Evolutionary conservation across 2,888 invertebrate genomes (phyloP).

Genomic region (Clanis bilineata): DNA sequence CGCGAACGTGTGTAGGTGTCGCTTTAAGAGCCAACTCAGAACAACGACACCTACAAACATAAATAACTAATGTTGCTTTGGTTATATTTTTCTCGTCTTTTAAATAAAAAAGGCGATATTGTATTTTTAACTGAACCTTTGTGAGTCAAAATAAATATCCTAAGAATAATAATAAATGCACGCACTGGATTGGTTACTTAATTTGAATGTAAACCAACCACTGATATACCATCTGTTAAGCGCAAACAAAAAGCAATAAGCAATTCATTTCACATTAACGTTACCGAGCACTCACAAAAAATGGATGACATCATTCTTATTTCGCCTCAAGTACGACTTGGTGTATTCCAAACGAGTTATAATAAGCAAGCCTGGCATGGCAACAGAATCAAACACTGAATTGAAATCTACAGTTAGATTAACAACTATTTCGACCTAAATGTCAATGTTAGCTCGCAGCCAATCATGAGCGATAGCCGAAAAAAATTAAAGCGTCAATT

Average conservation of each 20-base stretch:
- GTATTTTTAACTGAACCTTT: too few species aligned
- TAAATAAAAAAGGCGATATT: too few species aligned
- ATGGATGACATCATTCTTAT: constrained; percentile 67
- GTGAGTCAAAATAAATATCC: too few species aligned
- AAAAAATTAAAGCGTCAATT: constrained; percentile 34
- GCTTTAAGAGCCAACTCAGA: constrained; percentile 51
- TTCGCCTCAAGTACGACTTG: constrained; percentile 40
- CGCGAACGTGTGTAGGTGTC: constrained; percentile 51
- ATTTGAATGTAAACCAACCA: constrained; percentile 59
- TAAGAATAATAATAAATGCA: too few species aligned
- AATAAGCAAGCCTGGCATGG: constrained; percentile 43
- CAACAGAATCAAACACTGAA: constrained; percentile 54
- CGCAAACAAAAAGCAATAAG: constrained; percentile 70
- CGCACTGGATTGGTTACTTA: constrained; percentile 19
- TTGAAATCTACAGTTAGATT: constrained; percentile 62
- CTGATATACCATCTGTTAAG: constrained; percentile 60
- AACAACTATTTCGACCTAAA: constrained; percentile 55
- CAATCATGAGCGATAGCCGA: constrained; percentile 23
- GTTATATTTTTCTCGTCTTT: constrained; percentile 1
- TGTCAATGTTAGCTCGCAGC: constrained; percentile 39
- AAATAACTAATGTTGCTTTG: constrained; percentile 31
- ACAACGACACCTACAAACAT: constrained; percentile 49
- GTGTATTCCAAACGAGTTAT: constrained; percentile 43
- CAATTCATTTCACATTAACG: constrained; percentile 65
- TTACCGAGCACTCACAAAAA: constrained; percentile 61